Evolutionary conservation across 2,113 vertebrate species (phyloP).

Genomic region (Datnioides undecimradiatus): DNA sequence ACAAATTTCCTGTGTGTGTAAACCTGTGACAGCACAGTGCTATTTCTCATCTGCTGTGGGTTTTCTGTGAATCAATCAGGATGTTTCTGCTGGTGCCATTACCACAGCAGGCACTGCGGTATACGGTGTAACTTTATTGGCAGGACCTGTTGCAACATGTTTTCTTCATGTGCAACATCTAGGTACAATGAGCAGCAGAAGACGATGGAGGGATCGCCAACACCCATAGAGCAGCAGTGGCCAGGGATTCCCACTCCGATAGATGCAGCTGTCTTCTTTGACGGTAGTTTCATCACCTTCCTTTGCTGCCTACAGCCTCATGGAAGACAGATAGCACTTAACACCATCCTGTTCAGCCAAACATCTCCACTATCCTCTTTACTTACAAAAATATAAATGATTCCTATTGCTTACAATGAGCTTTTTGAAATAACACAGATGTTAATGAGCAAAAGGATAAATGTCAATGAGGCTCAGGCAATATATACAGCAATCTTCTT

Average conservation of each 20-base stretch:
- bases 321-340: neutral
- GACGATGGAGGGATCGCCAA: slow-evolving; percentile 85
- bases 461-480: no score
- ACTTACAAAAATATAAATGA: no score
- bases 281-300: slow-evolving; percentile 46
- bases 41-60: neutral
- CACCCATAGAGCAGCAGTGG: slow-evolving; percentile 83
- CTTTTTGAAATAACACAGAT: no score
- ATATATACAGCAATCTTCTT: neutral
- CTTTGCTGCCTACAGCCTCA: neutral
- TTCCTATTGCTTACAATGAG: no score
- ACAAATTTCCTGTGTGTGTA: slow-evolving; percentile 8
- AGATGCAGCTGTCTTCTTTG: slow-evolving; percentile 81
- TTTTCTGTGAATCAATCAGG: rapidly evolving
- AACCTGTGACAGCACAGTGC: rapidly evolving
- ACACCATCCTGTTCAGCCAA: neutral
- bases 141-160: neutral
- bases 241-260: slow-evolving; percentile 85
- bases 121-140: neutral
- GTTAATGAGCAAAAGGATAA: no score
- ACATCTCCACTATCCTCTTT: neutral
- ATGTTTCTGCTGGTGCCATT: neutral
- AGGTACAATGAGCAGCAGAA: slow-evolving; percentile 86
- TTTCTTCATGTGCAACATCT: neutral
- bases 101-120: neutral